Conservation (phyloP, 2,113 vertebrate genomes). For the Anhinga anhinga region DNA sequence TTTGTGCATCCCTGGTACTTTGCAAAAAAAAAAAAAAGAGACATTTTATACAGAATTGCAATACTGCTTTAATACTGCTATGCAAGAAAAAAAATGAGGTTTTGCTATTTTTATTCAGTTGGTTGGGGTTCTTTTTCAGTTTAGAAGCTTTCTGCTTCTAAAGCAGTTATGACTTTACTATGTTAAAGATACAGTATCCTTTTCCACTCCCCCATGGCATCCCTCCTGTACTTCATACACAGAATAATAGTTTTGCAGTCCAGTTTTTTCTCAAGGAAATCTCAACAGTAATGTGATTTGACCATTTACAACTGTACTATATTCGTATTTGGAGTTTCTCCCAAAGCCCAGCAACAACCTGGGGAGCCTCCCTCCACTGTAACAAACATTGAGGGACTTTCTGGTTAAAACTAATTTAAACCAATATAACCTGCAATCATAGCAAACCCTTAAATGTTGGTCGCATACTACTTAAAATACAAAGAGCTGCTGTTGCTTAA, state of each 20-base stretch:
- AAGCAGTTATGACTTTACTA: neutral
- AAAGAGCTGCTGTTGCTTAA: neutral
- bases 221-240: neutral
- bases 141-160: slow-evolving; percentile 17
- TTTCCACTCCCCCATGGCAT: neutral
- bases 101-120: slow-evolving; percentile 72
- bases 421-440: neutral
- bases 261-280: neutral
- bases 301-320: neutral
- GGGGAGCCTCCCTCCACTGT: neutral
- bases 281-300: neutral
- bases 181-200: slow-evolving; percentile 72
- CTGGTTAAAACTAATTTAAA: neutral
- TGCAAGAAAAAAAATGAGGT: slow-evolving; percentile 63
- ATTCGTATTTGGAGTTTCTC: neutral
- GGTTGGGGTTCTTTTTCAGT: neutral
- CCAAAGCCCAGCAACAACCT: neutral
- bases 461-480: neutral
- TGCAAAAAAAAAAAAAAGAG: neutral
- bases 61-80: slow-evolving; percentile 6
- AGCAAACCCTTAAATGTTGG: neutral
- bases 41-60: slow-evolving; percentile 57
- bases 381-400: neutral
- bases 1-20: neutral
- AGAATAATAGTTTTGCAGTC: neutral